Evolutionary conservation across 2,113 vertebrate species (phyloP).

Genomic region (Nansenia antarctica): DNA sequence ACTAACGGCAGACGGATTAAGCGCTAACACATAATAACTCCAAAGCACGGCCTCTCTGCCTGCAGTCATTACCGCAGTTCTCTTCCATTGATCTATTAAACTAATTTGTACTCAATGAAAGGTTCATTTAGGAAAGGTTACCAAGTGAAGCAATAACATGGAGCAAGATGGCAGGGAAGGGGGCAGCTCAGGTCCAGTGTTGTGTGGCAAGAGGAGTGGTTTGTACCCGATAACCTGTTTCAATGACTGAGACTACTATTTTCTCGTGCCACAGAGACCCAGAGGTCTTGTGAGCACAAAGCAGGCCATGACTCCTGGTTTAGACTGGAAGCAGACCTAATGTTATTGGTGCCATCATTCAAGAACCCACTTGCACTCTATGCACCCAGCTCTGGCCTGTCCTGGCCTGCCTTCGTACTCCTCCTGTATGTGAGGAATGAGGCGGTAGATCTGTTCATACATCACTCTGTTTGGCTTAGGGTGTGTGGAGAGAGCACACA

Average conservation of each 20-base stretch:
- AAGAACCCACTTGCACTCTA: too few species aligned
- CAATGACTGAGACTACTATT: too few species aligned
- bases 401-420: too few species aligned
- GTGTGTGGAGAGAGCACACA: background rate
- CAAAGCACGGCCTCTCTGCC: background rate
- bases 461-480: background rate
- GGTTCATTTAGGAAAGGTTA: conserved; percentile 17
- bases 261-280: background rate
- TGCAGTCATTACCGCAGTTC: background rate
- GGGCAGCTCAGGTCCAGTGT: background rate
- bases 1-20: background rate
- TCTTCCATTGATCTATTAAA: conserved; percentile 2
- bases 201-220: background rate
- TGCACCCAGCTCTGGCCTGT: too few species aligned
- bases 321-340: too few species aligned
- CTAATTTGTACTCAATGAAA: conserved; percentile 16
- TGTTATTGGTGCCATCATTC: too few species aligned
- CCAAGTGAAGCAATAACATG: too few species aligned
- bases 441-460: background rate
- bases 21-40: background rate
- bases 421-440: background rate
- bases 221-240: background rate
- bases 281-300: background rate
- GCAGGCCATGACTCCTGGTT: too few species aligned
- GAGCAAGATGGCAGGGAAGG: background rate